Evolutionary conservation across 2,113 vertebrate genomes (phyloP), one percentile per base, ranked within the genome.

Genomic region (Indicator maculatus): DNA sequence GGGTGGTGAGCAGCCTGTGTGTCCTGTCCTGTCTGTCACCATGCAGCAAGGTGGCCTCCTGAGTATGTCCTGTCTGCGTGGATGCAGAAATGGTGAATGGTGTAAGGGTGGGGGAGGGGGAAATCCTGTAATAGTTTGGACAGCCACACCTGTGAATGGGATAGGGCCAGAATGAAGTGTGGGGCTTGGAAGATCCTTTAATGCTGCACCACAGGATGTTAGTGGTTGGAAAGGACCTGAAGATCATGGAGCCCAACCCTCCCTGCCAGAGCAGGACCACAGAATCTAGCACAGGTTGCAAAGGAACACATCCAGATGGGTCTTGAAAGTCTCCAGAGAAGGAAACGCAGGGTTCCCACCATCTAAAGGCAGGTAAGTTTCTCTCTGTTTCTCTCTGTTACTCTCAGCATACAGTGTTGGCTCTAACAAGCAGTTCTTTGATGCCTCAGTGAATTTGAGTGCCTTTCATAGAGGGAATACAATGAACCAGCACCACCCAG

Each of bases 401-500:
- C 8, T 45, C 20, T 56, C 70, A 26, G 7, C 2, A 24, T 23
- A 44, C 66, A 26, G 47, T 8, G n/a, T 4, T 36, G 5, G 8
- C 33, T 9, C 31, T 31, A 21, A 30, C 9, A 70, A 58, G 16
- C 0, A 36, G 24, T 21, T 4, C 28, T 30, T 45, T 6, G 16
- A 9, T 9, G 9, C 14, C 31, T 53, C 31, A 5, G 6, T 4
- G 8, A 45, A 3, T 9, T 69, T 0, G 2, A 23, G 41, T 12
- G 58, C 21, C 24, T 52, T 56, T 74, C 61, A 53, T 10, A 2
- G 8, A 0, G 26, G 36, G 30, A 41, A 59, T 4, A 9, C 61
- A 59, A 58, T 18, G 63, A 88, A 67, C 36, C 71, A 93, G 87
- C 92, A 90, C 76, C 80, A 75, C 67, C 71, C 83, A 72, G 87